Conservation (phyloP, 2,797 vertebrate genomes). For the Gymnothorax reevesii region DNA sequence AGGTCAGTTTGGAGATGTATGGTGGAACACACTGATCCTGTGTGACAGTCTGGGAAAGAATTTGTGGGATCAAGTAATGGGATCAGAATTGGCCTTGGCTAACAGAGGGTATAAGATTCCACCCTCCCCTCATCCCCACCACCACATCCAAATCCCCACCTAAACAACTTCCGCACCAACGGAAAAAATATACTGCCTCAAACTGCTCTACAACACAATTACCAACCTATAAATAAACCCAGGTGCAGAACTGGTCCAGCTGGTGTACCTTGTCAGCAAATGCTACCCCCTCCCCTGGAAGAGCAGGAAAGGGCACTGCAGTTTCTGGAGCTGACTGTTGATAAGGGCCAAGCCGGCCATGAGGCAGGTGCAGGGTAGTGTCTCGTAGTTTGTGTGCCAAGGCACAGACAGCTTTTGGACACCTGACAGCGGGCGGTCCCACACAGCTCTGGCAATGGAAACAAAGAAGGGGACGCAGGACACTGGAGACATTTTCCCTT, state of each 20-base stretch:
- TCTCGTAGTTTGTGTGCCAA: background rate
- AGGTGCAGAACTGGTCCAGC: background rate
- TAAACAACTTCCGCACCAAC: background rate
- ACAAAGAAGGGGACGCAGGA: background rate
- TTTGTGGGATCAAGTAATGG: background rate
- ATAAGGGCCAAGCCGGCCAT: background rate
- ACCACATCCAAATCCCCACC: background rate
- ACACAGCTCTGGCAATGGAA: background rate
- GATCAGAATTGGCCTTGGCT: background rate
- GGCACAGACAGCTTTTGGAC: background rate
- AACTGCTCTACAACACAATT: background rate
- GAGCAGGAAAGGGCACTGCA: background rate
- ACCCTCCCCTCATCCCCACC: constrained; percentile 18
- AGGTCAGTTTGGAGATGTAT: constrained; percentile 20
- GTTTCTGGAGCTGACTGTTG: constrained; percentile 5
- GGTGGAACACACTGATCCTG: background rate
- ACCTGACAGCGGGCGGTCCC: background rate
- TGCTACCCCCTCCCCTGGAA: background rate
- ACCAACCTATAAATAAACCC: background rate
- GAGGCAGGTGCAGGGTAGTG: constrained; percentile 16
- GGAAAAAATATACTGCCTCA: background rate
- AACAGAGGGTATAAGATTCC: background rate
- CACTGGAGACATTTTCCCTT: background rate
- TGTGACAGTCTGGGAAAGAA: constrained; percentile 16
- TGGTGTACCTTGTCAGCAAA: background rate